Conservation (phyloP, 2,113 vertebrate species). For the Amphiprion percula region DNA sequence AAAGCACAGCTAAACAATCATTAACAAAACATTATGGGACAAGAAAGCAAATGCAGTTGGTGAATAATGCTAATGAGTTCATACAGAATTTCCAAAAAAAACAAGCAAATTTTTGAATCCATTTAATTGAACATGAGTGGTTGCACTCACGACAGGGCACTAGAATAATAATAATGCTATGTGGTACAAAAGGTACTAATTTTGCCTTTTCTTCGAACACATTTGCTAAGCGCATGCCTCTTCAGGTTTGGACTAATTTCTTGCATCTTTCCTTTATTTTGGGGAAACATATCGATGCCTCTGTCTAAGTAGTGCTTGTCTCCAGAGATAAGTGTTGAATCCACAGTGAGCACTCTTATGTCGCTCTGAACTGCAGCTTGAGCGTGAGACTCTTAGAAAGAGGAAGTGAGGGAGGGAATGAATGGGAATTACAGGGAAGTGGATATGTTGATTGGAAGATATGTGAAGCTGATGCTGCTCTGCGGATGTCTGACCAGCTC, state of each 20-base stretch:
- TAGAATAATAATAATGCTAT: too few relatives aligned
- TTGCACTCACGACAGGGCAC: too few relatives aligned
- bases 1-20: background rate
- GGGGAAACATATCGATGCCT: slow-evolving; percentile 23
- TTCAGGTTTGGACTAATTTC: background rate
- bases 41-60: background rate
- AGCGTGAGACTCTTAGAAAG: slow-evolving; percentile 29
- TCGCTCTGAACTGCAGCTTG: slow-evolving; percentile 33
- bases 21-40: background rate
- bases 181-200: background rate
- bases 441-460: slow-evolving; percentile 25
- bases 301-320: slow-evolving; percentile 5
- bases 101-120: too few relatives aligned
- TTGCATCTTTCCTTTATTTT: slow-evolving; percentile 14
- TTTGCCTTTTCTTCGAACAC: background rate
- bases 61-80: background rate
- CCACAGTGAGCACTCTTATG: slow-evolving; percentile 13
- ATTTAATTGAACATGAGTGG: too few relatives aligned
- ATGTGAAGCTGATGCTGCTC: background rate
- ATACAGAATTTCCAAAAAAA: too few relatives aligned
- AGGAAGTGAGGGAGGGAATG: slow-evolving; percentile 30
- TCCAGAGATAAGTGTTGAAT: slow-evolving; percentile 15
- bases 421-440: slow-evolving; percentile 29
- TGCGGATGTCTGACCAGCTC: slow-evolving; percentile 27
- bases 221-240: background rate